phyloP scores from a whole-genome alignment of 2,888 invertebrate genomes.

The Tigriopus californicus region DNA sequence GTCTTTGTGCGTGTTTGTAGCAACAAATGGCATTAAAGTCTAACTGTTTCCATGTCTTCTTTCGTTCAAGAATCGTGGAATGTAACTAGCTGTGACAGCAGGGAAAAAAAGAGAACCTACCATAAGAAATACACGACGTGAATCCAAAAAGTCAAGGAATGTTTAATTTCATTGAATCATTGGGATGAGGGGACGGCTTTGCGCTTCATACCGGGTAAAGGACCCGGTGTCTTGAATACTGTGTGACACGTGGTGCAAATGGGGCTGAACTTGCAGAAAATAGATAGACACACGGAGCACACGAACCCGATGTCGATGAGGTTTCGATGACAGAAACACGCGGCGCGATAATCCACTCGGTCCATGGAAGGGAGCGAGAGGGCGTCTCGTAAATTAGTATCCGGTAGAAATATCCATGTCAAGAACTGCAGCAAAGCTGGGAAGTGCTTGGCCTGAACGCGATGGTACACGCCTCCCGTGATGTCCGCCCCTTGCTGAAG shows the following conservation, averaged over 20 bases:
- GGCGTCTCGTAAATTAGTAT: background rate
- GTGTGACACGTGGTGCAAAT: constrained; percentile 87
- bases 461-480: constrained; percentile 35
- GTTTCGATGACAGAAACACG: constrained; percentile 91
- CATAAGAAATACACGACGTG: no score
- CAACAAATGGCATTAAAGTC: no score
- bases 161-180: no score
- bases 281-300: constrained; percentile 89
- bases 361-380: constrained; percentile 35
- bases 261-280: constrained; percentile 91
- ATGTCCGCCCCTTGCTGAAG: constrained; percentile 94
- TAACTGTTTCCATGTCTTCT: no score
- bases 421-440: constrained; percentile 20
- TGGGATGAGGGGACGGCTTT: no score
- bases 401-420: constrained; percentile 52
- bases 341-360: constrained; percentile 84
- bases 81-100: no score
- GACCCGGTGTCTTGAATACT: constrained; percentile 20
- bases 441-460: constrained; percentile 27
- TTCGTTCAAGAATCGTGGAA: no score
- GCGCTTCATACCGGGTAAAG: no score
- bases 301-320: constrained; percentile 90
- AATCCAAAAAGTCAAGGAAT: no score
- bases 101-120: no score
- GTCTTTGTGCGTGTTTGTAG: no score